phyloP scores from a whole-genome alignment of 1,140 invertebrate genomes.

The Ceratosolen solmsi region DNA sequence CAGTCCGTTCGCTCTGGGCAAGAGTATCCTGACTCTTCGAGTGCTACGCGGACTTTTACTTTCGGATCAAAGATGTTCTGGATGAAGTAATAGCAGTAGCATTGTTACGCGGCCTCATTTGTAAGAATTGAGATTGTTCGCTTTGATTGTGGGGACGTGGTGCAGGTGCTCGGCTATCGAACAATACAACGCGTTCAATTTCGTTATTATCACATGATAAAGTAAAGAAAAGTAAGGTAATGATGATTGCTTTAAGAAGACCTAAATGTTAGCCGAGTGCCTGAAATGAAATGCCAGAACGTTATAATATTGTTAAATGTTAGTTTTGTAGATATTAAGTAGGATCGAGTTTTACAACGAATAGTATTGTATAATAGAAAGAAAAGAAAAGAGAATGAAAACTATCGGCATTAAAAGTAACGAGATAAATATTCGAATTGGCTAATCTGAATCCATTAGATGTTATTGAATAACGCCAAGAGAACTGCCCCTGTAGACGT shows the following conservation, averaged over 20 bases:
- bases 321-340: too few species aligned
- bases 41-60: background rate
- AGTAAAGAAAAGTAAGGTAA: too few species aligned
- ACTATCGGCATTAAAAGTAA: background rate
- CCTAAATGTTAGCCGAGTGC: too few species aligned
- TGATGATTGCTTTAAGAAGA: too few species aligned
- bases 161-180: background rate
- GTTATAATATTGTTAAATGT: too few species aligned
- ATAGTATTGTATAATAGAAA: too few species aligned
- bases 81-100: constrained; percentile 11
- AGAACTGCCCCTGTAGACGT: background rate
- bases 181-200: background rate
- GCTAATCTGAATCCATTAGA: constrained; percentile 1
- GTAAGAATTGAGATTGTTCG: constrained; percentile 2
- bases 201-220: background rate
- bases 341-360: too few species aligned
- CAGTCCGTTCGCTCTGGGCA: background rate
- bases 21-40: background rate
- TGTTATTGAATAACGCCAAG: constrained; percentile 9
- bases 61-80: constrained; percentile 9
- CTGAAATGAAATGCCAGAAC: too few species aligned
- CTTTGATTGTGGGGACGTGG: background rate
- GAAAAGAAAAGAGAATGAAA: too few species aligned
- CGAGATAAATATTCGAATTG: constrained; percentile 8
- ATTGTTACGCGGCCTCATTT: constrained; percentile 1